Conservation (phyloP, 2,113 vertebrate genomes). For the Hypomesus transpacificus region DNA sequence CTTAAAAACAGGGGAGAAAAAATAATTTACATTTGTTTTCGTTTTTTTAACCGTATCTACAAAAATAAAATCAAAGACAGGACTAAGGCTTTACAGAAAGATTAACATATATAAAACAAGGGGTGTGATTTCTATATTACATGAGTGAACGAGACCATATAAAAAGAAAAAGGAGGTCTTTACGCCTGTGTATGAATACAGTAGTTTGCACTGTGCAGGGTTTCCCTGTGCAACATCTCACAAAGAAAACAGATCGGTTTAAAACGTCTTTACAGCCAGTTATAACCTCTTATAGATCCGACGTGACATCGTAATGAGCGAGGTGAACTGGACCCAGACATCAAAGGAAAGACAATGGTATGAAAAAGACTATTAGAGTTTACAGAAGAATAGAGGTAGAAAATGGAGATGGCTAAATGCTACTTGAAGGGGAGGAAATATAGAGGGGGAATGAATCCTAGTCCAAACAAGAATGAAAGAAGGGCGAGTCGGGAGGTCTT, state of each 20-base stretch:
- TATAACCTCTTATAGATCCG: conserved; percentile 7
- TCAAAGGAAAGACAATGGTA: conserved; percentile 36
- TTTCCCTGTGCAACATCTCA: conserved; percentile 60
- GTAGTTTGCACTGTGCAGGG: conserved; percentile 70
- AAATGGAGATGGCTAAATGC: background rate
- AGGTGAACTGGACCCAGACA: background rate
- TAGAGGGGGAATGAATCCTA: background rate
- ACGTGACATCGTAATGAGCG: background rate
- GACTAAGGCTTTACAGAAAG: conserved; percentile 72
- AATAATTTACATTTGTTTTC: conserved; percentile 72
- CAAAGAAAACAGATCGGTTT: conserved; percentile 29
- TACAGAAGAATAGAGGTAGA: conserved; percentile 25
- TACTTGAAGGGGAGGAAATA: background rate
- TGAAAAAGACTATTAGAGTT: conserved; percentile 35
- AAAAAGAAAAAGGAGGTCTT: conserved; percentile 48
- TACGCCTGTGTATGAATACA: conserved; percentile 64
- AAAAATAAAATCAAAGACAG: conserved; percentile 75
- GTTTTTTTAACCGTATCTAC: conserved; percentile 71
- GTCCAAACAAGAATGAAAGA: background rate
- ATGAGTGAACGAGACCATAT: conserved; percentile 51
- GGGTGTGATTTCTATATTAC: conserved; percentile 71
- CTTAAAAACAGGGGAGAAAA: conserved; percentile 68
- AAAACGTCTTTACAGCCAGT: conserved; percentile 13
- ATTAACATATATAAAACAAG: conserved; percentile 64
- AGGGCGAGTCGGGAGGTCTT: background rate